These are phyloP conservation scores for Metopolophium dirhodum DNA, from an alignment of 1,140 invertebrate species.

Conservation along the genomic window DNA sequence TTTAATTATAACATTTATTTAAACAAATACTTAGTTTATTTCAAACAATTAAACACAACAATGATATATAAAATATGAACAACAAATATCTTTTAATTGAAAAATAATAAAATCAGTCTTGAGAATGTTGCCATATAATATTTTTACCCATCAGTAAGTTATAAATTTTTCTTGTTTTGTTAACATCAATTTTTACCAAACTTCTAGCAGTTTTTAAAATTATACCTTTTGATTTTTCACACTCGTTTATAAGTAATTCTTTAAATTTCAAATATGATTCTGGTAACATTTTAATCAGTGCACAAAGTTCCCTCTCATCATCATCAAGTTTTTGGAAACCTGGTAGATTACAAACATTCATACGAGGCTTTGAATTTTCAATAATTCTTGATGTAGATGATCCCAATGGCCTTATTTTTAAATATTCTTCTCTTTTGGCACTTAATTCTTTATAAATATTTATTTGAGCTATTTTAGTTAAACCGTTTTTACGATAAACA, in stretches of 20 bases:
- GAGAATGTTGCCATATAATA: slow-evolving; percentile 58
- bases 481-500: slow-evolving; percentile 75
- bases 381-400: slow-evolving; percentile 16
- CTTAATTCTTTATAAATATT: slow-evolving; percentile 72
- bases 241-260: slow-evolving; percentile 75
- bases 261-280: slow-evolving; percentile 80
- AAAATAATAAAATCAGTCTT: slow-evolving; percentile 16
- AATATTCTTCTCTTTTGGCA: slow-evolving; percentile 61
- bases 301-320: slow-evolving; percentile 79
- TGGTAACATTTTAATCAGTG: slow-evolving; percentile 75
- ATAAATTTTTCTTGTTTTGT: slow-evolving; percentile 89
- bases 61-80: neutral
- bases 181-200: slow-evolving; percentile 90
- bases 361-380: slow-evolving; percentile 67
- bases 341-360: slow-evolving; percentile 79
- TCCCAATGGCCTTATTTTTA: neutral
- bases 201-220: slow-evolving; percentile 79
- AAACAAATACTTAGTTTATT: neutral
- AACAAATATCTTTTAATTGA: neutral
- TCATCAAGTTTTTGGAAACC: slow-evolving; percentile 77
- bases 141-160: slow-evolving; percentile 76
- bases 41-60: neutral
- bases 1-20: neutral
- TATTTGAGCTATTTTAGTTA: slow-evolving; percentile 73
- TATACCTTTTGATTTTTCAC: slow-evolving; percentile 73